Base-by-base conservation (phyloP, 2,888 invertebrate genomes). In the Dolomedes plantarius region DNA sequence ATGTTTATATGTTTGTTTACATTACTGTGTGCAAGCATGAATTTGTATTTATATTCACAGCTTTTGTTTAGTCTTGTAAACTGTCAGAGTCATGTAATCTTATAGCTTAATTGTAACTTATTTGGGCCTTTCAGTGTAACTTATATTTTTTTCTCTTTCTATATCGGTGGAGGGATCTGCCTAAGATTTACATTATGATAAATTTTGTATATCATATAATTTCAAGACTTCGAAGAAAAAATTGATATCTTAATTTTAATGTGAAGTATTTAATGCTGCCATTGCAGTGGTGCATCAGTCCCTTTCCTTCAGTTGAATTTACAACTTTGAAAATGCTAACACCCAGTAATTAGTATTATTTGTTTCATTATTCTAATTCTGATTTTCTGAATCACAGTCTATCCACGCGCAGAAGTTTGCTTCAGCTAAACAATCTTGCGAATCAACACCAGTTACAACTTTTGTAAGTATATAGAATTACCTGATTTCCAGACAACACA, bases 381-480 rank as follows among this genome's bases (percentile, higher is more conserved):
- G 90, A 91, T 90, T 91, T 92, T 91, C 81, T 91, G 91, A 90
- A 91, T 91, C 91, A 91, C 92, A 93, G 93, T 92, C 91, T 92
- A 92, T 92, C 91, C 91, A 92, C 94, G 92, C 94, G 94, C 91
- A 93, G 94, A 92, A 94, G 93, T 92, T 93, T 94, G 92, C 94
- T 94, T 93, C 93, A 94, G 92, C 93, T 94, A 93, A 94, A 94
- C 94, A 94, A 93, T 93, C 93, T 94, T 93, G 94, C 94, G 92
- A 94, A 93, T 92, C 93, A 93, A 92, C 94, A 94, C 93, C 93
- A 94, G 92, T 94, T 94, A 92, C 93, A 94, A 92, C 92, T 93
- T 91, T 93, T 94, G 94, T 94, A 94, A 94, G 94, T 94, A 94
- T 92, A 27, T 32, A 64, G 68, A 62, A 85, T 75, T 80, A 46